phyloP scores from a whole-genome alignment of 2,113 vertebrate species.

The Amia ocellicauda region DNA sequence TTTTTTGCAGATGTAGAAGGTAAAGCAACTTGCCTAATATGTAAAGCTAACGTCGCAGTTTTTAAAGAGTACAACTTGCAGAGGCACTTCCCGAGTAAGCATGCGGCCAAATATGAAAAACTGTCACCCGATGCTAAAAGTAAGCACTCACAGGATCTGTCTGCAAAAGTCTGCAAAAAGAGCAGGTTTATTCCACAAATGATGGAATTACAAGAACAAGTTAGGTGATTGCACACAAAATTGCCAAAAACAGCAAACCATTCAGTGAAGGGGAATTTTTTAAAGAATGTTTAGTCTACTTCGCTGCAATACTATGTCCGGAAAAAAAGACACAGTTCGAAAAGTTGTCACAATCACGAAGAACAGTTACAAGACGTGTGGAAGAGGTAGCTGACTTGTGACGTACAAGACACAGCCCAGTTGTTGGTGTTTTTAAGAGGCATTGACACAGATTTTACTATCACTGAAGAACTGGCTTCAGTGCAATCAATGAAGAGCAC shows the following conservation, averaged over 20 bases:
- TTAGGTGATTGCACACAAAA: too few species aligned
- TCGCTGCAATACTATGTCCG: neutral
- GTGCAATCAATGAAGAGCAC: too few species aligned
- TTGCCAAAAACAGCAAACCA: too few species aligned
- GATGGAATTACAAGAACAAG: too few species aligned
- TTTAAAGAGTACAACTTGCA: slow-evolving; percentile 5
- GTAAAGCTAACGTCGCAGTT: neutral
- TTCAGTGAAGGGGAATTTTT: neutral
- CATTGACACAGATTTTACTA: too few species aligned
- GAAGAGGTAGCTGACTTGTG: too few species aligned
- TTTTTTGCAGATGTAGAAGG: neutral
- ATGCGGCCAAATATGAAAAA: neutral
- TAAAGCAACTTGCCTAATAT: neutral
- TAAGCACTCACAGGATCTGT: neutral
- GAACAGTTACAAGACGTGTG: neutral
- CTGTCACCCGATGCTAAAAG: neutral
- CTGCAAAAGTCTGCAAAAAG: neutral
- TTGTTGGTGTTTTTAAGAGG: too few species aligned
- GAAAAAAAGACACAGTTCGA: neutral
- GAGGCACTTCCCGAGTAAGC: neutral
- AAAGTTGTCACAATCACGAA: neutral
- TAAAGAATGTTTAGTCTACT: neutral
- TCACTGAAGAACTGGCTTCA: too few species aligned
- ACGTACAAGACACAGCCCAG: too few species aligned
- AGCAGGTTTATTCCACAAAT: neutral